Conservation (phyloP, 2,113 vertebrate species). For the Equus przewalskii region DNA sequence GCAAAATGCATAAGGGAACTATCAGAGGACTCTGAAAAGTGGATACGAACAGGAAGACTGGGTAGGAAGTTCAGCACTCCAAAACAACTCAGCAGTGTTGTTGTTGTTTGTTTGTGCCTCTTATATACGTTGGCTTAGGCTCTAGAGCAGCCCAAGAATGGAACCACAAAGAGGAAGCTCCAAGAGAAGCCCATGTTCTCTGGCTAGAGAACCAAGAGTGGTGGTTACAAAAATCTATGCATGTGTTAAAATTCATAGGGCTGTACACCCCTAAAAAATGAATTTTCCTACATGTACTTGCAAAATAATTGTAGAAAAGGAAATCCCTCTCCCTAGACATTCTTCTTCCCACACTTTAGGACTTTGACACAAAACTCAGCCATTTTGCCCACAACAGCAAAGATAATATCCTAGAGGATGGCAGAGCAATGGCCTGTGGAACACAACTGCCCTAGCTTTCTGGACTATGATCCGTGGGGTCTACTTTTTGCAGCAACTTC, state of each 20-base stretch:
- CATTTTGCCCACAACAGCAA: neutral
- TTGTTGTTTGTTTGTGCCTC: neutral
- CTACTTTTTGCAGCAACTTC: neutral
- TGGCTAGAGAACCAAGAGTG: neutral
- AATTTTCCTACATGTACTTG: neutral
- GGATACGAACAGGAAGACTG: neutral
- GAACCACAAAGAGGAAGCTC: neutral
- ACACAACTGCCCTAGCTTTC: neutral
- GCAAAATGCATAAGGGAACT: neutral
- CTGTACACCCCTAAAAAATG: neutral
- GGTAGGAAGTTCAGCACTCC: neutral
- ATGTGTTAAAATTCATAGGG: neutral
- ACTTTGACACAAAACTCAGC: neutral
- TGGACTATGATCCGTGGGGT: neutral
- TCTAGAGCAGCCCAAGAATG: neutral
- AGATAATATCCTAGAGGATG: neutral
- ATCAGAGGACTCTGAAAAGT: constrained; percentile 27
- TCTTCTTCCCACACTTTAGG: neutral
- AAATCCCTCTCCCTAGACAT: neutral
- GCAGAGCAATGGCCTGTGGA: neutral
- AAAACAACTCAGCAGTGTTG: neutral
- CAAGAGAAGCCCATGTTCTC: neutral
- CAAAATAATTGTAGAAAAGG: constrained; percentile 14
- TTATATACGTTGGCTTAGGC: neutral
- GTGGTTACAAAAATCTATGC: neutral